Evolutionary conservation across 92 coral and sea anemone genomes (phyloP), one percentile per base, ranked within the genome.

Genomic region (Bergia sp.): DNA sequence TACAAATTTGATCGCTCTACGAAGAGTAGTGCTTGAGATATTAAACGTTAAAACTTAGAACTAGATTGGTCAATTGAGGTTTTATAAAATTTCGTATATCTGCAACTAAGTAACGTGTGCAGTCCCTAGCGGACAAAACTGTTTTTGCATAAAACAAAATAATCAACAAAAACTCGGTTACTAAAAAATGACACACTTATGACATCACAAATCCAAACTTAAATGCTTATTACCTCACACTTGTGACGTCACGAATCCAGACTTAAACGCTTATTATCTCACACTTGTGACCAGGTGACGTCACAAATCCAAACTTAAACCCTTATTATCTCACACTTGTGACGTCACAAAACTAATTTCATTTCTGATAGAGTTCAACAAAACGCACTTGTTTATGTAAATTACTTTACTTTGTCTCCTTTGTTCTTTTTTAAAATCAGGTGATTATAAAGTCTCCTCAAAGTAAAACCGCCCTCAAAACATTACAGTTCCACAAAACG

Each of bases 1-100:
- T 38, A 67, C 23, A 72, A 85, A 71, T 85, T 85, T 85, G 42
- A 85, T 85, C 88, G 3, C 72, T 72, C 88, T 85, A 58, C 81
- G 41, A 72, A 38, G 80, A 85, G 47, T 42, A 85, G 82, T 0
- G 71, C 64, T 67, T 42, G 88, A 67, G 88, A 85, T 44, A 85
- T 78, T 53, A 85, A 67, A 37, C 82, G 88, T 72, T 85, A 85
- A 85, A 40, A 36, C 72, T 85, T 67, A 78, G 88, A 85, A 18
- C 72, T 85, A 78, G 73, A 21, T 37, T 67, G 73, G 37, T 1
- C 21, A 21, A 5, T 67, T 67, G 20, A 20, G 20, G 23, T 67
- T 21, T 3, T 67, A n/a, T 67, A 67, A 20, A 67, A 67, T 67
- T 67, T n/a, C 1, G 73, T 29, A 16, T 67, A 67, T 67, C 29